A percentile compares a stretch with the other conserved stretches of the same genome.
Conservation (phyloP, 2,113 vertebrate species). For the Pitta sordida region DNA sequence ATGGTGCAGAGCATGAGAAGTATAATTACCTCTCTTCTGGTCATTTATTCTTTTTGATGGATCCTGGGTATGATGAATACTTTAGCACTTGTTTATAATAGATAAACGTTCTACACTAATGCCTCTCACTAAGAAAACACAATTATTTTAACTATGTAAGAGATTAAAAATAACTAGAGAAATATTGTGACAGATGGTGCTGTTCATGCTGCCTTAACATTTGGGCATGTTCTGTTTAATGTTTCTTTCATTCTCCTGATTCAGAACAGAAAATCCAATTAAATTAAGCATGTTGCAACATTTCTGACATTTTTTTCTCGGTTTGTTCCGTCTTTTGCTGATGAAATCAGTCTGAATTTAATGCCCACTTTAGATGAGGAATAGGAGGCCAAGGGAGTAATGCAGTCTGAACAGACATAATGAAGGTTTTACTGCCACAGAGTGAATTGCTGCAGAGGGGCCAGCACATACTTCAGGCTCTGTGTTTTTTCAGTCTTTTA, state of each 20-base stretch:
- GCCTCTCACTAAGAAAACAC: constrained; percentile 53
- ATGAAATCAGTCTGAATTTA: not conserved
- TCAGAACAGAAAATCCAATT: constrained; percentile 69
- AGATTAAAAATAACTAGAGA: constrained; percentile 70
- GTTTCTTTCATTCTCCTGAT: constrained; percentile 48
- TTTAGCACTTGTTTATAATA: constrained; percentile 38
- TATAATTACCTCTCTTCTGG: not conserved
- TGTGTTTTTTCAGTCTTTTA: not conserved
- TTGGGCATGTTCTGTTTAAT: constrained; percentile 62
- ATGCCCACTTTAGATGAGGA: not conserved
- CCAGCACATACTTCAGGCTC: not conserved
- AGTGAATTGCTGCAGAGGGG: not conserved
- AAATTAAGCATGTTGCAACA: constrained; percentile 21
- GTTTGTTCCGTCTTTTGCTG: not conserved
- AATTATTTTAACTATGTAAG: constrained; percentile 63
- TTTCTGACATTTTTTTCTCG: constrained; percentile 43
- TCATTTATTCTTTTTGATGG: not conserved
- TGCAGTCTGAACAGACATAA: not conserved
- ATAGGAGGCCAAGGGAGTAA: not conserved
- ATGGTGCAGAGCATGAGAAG: not conserved
- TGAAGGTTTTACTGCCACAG: not conserved
- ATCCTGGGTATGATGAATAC: constrained; percentile 1
- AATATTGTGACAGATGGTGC: constrained; percentile 75
- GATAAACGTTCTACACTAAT: constrained; percentile 44
- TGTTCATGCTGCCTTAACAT: constrained; percentile 64